Conservation (phyloP, 2,888 invertebrate species). For the Epicampocera succincta region DNA sequence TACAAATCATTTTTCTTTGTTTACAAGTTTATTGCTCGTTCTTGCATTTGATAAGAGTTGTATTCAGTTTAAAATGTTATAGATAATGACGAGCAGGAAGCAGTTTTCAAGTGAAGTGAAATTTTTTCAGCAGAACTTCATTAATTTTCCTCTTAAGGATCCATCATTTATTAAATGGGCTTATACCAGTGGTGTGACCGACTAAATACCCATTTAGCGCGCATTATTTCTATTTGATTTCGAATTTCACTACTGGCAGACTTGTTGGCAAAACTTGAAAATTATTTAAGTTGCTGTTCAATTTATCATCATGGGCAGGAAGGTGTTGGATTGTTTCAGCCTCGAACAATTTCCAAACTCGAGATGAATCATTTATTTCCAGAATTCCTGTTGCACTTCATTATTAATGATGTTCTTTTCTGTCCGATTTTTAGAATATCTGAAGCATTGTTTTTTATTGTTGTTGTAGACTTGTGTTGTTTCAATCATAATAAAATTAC, state of each 20-base stretch:
- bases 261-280: slow-evolving; percentile 67
- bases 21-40: slow-evolving; percentile 17
- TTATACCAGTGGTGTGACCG: slow-evolving; percentile 65
- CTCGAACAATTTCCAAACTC: slow-evolving; percentile 17
- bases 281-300: slow-evolving; percentile 37
- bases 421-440: slow-evolving; percentile 24
- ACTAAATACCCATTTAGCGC: slow-evolving; percentile 75
- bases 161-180: slow-evolving; percentile 59
- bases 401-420: slow-evolving; percentile 79
- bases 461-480: slow-evolving; percentile 58
- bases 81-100: slow-evolving; percentile 36
- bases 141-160: slow-evolving; percentile 75
- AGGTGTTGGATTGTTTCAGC: slow-evolving; percentile 36
- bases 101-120: slow-evolving; percentile 22
- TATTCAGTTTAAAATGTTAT: slow-evolving; percentile 25
- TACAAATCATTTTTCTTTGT: slow-evolving; percentile 16
- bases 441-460: slow-evolving; percentile 58
- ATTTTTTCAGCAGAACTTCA: slow-evolving; percentile 75
- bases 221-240: slow-evolving; percentile 68
- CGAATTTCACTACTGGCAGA: slow-evolving; percentile 62
- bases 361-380: slow-evolving; percentile 75
- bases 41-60: slow-evolving; percentile 13
- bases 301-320: slow-evolving; percentile 49
- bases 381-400: slow-evolving; percentile 75
- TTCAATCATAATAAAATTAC: slow-evolving; percentile 57